Base-by-base conservation (phyloP, 2,888 invertebrate species). In the Acanthosepion lycidas region DNA sequence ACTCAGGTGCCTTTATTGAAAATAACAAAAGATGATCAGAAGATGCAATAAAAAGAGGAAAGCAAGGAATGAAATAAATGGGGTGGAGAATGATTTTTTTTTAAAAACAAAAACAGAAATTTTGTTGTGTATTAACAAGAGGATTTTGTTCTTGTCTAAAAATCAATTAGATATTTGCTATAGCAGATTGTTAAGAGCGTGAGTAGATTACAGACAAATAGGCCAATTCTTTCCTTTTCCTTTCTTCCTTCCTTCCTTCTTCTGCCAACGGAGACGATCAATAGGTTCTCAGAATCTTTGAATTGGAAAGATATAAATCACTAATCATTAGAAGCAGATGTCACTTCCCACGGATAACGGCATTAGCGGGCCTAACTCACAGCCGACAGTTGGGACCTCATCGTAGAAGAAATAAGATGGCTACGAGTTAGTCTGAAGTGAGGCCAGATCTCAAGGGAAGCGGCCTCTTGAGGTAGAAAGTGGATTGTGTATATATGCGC, bases 311-410 rank as follows among this genome's bases (percentile, higher is more conserved):
- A n/a, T 28, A 78, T 78, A n/a, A 78, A 78, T 78, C 78, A n/a
- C 78, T n/a, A 78, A 78, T 78, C 28, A 78, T 78, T 78, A 78
- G 78, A 78, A 78, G 78, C 78, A 78, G 78, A 78, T 78, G 78
- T 78, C 78, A n/a, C 78, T 78, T 78, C 78, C n/a, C 78, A 78
- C 78, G 78, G 28, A 78, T 78, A n/a, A 78, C n/a, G 78, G 78
- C 78, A 78, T 78, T 78, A 78, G 78, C 78, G 78, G 28, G 8
- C n/a, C 12, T 78, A 78, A 78, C 28, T 78, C n/a, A 78, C 78
- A n/a, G n/a, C 78, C 9, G n/a, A n/a, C 78, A n/a, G 12, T n/a
- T 78, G 78, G 28, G 78, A 78, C n/a, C 18, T n/a, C 28, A n/a
- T 78, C 28, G n/a, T 28, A 4, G 78, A 3, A n/a, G 78, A 12